A percentile compares a stretch with the other conserved stretches of the same genome.
These are phyloP conservation scores for Yponomeuta malinellus DNA, from an alignment of 2,888 invertebrate species.

Conservation along the genomic window DNA sequence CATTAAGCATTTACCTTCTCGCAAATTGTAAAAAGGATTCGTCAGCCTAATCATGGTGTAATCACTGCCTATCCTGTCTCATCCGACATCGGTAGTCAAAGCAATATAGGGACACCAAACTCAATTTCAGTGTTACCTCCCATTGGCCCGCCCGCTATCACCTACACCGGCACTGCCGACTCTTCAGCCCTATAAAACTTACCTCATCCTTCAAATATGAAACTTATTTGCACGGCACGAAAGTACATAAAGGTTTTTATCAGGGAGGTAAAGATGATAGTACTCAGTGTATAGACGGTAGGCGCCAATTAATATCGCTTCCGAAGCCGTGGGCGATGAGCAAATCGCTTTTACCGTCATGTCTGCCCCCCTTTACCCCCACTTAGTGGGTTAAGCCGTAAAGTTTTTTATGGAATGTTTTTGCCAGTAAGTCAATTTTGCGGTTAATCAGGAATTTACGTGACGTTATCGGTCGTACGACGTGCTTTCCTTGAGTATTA, in stretches of 20 bases:
- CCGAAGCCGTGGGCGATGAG: conserved; percentile 3
- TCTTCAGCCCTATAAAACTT: conserved; percentile 61
- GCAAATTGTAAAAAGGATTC: neutral
- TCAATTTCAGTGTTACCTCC: conserved; percentile 49
- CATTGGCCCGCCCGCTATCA: conserved; percentile 57
- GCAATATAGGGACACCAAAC: conserved; percentile 3
- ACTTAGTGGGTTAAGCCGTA: neutral
- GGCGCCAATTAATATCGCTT: conserved; percentile 4
- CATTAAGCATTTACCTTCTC: no score
- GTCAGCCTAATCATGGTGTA: neutral
- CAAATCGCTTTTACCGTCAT: neutral
- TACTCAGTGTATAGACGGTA: neutral
- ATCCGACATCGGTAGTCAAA: conserved; percentile 3
- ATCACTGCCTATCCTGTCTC: neutral
- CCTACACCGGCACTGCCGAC: conserved; percentile 61
- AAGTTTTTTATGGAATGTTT: neutral
- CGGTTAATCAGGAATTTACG: neutral
- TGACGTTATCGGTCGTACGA: neutral
- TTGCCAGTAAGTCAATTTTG: neutral
- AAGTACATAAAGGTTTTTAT: neutral
- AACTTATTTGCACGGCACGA: neutral
- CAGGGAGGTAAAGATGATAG: neutral
- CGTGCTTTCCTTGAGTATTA: neutral
- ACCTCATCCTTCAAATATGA: conserved; percentile 32
- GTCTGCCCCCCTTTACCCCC: conserved; percentile 4